Evolutionary conservation across 2,888 invertebrate species (phyloP), one percentile per base, ranked within the genome.

Genomic region (Antheraea yamamai): DNA sequence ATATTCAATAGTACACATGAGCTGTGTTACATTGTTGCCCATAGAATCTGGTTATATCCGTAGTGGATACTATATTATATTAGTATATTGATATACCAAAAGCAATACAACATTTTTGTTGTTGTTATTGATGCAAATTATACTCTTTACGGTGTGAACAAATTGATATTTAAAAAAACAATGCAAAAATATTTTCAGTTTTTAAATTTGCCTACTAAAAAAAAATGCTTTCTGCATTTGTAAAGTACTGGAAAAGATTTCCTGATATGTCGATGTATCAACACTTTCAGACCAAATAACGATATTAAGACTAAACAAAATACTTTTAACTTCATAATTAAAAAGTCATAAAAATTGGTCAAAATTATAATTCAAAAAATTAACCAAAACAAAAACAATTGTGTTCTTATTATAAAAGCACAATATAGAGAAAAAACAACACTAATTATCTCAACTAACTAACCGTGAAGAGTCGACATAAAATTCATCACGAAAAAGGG

Each of bases 361-460:
- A 30, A 55, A 72, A 77, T 51, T 75, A 77, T 72, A 73, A 70
- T 61, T 51, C 47, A 70, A 75, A 72, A 47, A 71, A 76, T 74
- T 75, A 71, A 76, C 75, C 74, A 77, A 84, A 79, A 83, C 78
- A 81, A 80, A 79, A 79, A 75, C 66, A 78, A 75, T 77, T 79
- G 79, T 77, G 51, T 72, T 47, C 26, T 30, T 30, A 79, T 79
- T 80, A 81, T 77, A 79, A 81, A 84, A 85, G 83, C 84, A 82
- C 79, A 84, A 84, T 82, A 84, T 81, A 81, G 80, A 70, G 39
- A 77, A 81, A 85, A 89, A 86, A 84, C 88, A 87, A 88, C 82
- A 88, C 87, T 92, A 92, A 92, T 94, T 93, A 94, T 89, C 89
- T 85, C 85, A 87, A 79, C 84, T 91, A 93, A 92, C 92, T 89